Conservation (phyloP, 1,140 invertebrate genomes). For the Charaxes varanes region DNA sequence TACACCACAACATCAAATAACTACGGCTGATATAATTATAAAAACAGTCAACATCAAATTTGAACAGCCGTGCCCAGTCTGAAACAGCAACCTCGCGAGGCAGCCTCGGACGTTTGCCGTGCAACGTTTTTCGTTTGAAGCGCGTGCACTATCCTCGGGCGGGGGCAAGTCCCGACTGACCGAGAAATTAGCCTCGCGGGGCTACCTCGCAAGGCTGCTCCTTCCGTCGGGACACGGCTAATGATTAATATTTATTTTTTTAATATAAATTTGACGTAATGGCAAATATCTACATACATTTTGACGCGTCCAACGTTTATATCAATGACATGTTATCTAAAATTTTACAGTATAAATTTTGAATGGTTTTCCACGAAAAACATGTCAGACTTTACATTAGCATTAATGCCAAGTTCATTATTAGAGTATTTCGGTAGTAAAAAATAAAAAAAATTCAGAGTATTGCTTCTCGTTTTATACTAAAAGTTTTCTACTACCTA, state of each 20-base stretch:
- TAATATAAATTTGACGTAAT: conserved; percentile 66
- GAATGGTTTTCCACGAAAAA: conserved; percentile 11
- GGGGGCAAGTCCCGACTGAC: too few relatives aligned
- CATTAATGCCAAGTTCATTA: conserved; percentile 23
- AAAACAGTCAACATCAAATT: conserved; percentile 76
- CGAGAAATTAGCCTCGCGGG: too few relatives aligned
- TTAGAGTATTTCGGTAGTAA: conserved; percentile 62
- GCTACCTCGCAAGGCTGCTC: too few relatives aligned
- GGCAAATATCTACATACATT: conserved; percentile 70
- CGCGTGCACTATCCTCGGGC: too few relatives aligned
- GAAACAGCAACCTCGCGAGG: too few relatives aligned
- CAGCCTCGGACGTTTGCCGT: too few relatives aligned
- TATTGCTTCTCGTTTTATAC: conserved; percentile 71
- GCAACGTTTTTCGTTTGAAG: too few relatives aligned
- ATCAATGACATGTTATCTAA: conserved; percentile 28
- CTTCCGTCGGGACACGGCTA: too few relatives aligned
- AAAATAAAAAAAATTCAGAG: conserved; percentile 60
- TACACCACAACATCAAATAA: conserved; percentile 75
- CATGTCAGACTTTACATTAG: conserved; percentile 11
- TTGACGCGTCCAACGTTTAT: conserved; percentile 45
- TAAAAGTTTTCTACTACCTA: conserved; percentile 67
- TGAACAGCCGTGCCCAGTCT: too few relatives aligned
- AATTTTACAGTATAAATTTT: conserved; percentile 11
- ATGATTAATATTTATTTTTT: conserved; percentile 63
- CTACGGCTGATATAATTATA: conserved; percentile 73